Evolutionary conservation across 2,888 invertebrate genomes (phyloP).

Genomic region (Allacma fusca): DNA sequence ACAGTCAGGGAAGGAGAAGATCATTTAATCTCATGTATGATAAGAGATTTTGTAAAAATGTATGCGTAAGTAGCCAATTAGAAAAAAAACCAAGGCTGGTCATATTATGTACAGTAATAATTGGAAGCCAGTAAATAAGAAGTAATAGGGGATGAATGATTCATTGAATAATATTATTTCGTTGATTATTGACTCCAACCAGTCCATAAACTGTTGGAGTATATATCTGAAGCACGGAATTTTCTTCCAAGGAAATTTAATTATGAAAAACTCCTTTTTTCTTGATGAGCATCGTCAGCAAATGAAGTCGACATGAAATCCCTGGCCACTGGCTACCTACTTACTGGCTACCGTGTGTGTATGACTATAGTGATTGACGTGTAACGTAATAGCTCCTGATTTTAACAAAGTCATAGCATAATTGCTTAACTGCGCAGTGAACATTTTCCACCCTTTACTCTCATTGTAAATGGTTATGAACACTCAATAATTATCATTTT

Average conservation of each 20-base stretch:
- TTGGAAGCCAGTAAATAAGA: too few relatives aligned
- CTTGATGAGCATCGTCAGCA: slow-evolving; percentile 19
- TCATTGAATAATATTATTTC: slow-evolving; percentile 2
- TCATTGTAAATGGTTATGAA: background rate
- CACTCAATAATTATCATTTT: slow-evolving; percentile 20
- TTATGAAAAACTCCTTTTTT: slow-evolving; percentile 25
- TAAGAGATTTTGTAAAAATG: too few relatives aligned
- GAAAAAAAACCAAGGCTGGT: slow-evolving; percentile 34
- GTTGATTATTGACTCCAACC: background rate
- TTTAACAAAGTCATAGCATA: slow-evolving; percentile 40
- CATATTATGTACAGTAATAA: too few relatives aligned
- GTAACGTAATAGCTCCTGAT: slow-evolving; percentile 48
- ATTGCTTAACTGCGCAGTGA: slow-evolving; percentile 28
- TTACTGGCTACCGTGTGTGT: slow-evolving; percentile 21
- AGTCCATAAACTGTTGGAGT: background rate
- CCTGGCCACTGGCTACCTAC: slow-evolving; percentile 22
- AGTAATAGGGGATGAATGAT: background rate
- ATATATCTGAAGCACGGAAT: slow-evolving; percentile 22
- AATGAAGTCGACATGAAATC: slow-evolving; percentile 31
- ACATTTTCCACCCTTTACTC: background rate
- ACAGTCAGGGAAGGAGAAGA: too few relatives aligned
- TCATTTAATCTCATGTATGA: too few relatives aligned
- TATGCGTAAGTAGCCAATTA: too few relatives aligned
- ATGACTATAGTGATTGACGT: slow-evolving; percentile 45
- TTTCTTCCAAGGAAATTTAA: slow-evolving; percentile 29